These are phyloP conservation scores for Dendrolimus houi DNA, from an alignment of 2,888 invertebrate genomes.

Conservation along the genomic window DNA sequence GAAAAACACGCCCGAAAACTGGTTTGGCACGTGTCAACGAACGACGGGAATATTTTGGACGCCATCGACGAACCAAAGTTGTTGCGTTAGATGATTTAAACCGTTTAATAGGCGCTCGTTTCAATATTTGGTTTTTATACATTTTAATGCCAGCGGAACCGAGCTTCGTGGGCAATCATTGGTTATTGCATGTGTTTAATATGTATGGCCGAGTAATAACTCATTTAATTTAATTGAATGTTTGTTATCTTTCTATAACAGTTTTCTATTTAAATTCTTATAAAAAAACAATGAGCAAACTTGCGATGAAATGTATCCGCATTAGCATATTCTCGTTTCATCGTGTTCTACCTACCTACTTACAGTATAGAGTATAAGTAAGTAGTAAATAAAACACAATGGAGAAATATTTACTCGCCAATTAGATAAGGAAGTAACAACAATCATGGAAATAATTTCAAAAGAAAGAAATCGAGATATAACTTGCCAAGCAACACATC, in stretches of 20 bases:
- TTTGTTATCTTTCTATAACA: background rate
- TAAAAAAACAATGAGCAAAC: conserved; percentile 9
- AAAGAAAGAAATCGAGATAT: background rate
- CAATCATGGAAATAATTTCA: background rate
- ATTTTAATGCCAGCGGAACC: background rate
- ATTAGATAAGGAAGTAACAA: background rate
- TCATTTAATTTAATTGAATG: background rate
- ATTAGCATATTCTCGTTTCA: conserved; percentile 17
- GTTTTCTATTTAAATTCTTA: background rate
- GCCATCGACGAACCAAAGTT: conserved; percentile 43
- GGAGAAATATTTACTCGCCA: conserved; percentile 1
- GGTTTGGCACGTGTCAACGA: conserved; percentile 76
- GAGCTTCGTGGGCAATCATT: background rate
- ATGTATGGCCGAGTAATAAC: background rate
- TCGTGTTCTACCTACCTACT: conserved; percentile 10
- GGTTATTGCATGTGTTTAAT: background rate
- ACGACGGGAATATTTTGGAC: conserved; percentile 70
- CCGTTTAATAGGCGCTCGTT: conserved; percentile 55
- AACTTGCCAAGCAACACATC: background rate
- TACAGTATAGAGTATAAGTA: conserved; percentile 2
- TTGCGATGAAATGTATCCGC: conserved; percentile 12
- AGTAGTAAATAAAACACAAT: conserved; percentile 3
- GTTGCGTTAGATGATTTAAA: conserved; percentile 63
- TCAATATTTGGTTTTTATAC: conserved; percentile 47
- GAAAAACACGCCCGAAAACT: conserved; percentile 68